phyloP scores from a whole-genome alignment of 2,888 invertebrate genomes.

The Cosmorhoe ocellata region DNA sequence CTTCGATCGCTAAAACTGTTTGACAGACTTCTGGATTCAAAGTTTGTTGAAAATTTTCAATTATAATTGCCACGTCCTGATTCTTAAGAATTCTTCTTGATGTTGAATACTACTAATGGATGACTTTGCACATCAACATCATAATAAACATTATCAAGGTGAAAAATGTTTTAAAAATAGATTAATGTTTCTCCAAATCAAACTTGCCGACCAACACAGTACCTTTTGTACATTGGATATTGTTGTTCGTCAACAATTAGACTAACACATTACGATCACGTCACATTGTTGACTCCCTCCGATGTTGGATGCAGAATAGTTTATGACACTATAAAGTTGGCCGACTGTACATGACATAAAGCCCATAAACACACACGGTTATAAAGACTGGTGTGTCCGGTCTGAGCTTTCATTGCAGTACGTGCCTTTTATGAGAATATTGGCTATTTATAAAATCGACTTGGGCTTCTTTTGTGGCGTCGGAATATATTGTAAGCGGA shows the following conservation, averaged over 20 bases:
- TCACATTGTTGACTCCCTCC: constrained; percentile 37
- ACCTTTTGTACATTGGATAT: too few species aligned
- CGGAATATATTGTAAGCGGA: constrained; percentile 1
- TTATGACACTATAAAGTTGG: constrained; percentile 51
- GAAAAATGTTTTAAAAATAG: too few species aligned
- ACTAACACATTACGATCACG: constrained; percentile 26
- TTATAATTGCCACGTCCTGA: too few species aligned
- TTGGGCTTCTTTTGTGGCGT: constrained; percentile 5
- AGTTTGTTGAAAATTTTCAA: too few species aligned
- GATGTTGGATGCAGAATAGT: constrained; percentile 37
- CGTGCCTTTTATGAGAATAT: constrained; percentile 34
- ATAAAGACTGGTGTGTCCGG: constrained; percentile 44
- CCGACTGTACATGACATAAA: constrained; percentile 43
- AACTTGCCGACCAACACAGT: too few species aligned
- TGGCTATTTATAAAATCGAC: constrained; percentile 25
- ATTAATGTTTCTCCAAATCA: too few species aligned
- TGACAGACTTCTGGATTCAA: too few species aligned
- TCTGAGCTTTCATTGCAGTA: constrained; percentile 30
- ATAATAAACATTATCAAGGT: neutral
- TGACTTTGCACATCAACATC: neutral
- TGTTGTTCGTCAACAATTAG: too few species aligned
- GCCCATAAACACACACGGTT: constrained; percentile 49
- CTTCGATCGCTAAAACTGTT: constrained; percentile 7
- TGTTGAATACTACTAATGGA: too few species aligned
- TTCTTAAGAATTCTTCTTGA: too few species aligned